A percentile compares a stretch with the other conserved stretches of the same genome.
phyloP scores from a whole-genome alignment of 2,888 invertebrate species.

The Drosophila monieri region DNA sequence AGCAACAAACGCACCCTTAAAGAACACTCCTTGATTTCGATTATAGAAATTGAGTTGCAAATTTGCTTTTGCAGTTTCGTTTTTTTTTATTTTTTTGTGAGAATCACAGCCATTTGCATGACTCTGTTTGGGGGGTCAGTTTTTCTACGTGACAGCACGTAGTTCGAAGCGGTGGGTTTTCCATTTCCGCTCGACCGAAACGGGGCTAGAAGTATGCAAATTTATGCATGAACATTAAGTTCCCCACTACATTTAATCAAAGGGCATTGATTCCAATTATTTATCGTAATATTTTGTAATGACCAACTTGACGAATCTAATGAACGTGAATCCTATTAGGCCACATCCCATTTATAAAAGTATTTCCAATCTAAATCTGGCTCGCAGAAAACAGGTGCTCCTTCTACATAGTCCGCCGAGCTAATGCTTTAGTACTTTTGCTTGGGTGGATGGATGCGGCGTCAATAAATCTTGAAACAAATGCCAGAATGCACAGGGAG shows the following conservation, averaged over 20 bases:
- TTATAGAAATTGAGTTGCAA: constrained; percentile 49
- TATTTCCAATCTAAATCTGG: not conserved
- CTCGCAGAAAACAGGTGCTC: constrained; percentile 16
- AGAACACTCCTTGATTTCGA: constrained; percentile 43
- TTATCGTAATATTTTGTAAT: not conserved
- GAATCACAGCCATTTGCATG: constrained; percentile 55
- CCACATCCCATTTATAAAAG: not conserved
- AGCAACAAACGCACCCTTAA: constrained; percentile 21
- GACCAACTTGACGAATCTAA: constrained; percentile 1
- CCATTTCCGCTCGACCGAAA: constrained; percentile 16
- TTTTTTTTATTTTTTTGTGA: constrained; percentile 8
- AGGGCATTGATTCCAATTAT: constrained; percentile 65
- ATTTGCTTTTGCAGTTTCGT: constrained; percentile 21
- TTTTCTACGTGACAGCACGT: constrained; percentile 71
- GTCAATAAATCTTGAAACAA: constrained; percentile 62
- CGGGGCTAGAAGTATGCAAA: constrained; percentile 47
- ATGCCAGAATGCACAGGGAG: constrained; percentile 59
- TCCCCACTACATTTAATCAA: constrained; percentile 36
- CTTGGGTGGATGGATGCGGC: constrained; percentile 17
- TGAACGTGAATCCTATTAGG: not conserved
- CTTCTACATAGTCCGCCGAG: constrained; percentile 8
- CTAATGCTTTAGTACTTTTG: constrained; percentile 18
- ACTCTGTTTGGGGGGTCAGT: constrained; percentile 59
- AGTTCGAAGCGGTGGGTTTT: constrained; percentile 23
- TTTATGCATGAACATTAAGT: constrained; percentile 64